Conservation (phyloP, 2,888 invertebrate species). For the Morpho helenor region DNA sequence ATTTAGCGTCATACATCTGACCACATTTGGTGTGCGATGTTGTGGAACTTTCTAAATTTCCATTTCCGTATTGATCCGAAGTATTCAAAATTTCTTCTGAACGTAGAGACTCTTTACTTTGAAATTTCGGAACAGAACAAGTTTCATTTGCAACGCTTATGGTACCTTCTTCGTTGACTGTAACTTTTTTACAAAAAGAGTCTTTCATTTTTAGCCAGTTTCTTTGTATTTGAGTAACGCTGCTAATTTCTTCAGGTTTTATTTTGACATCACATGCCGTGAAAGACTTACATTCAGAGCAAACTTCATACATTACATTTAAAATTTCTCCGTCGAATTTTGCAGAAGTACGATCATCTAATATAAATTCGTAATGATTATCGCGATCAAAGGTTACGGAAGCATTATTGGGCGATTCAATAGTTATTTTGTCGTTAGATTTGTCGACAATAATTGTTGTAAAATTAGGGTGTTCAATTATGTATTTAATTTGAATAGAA, state of each 20-base stretch:
- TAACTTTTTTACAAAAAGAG: constrained; percentile 52
- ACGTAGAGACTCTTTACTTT: constrained; percentile 29
- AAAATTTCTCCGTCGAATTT: constrained; percentile 54
- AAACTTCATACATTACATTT: constrained; percentile 51
- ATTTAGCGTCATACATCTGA: constrained; percentile 49
- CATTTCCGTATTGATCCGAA: constrained; percentile 28
- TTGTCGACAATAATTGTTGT: constrained; percentile 70
- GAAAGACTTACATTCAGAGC: constrained; percentile 46
- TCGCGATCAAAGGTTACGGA: constrained; percentile 41
- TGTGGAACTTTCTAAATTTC: constrained; percentile 39
- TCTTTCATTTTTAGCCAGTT: constrained; percentile 62
- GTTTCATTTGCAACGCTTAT: constrained; percentile 43
- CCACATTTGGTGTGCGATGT: constrained; percentile 50
- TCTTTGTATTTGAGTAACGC: constrained; percentile 37
- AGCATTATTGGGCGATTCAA: constrained; percentile 58
- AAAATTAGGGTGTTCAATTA: constrained; percentile 73
- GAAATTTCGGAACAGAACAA: constrained; percentile 32
- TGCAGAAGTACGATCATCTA: constrained; percentile 53
- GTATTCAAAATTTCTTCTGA: constrained; percentile 25
- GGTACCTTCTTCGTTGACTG: constrained; percentile 56
- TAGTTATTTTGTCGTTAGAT: constrained; percentile 43
- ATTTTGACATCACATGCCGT: constrained; percentile 54
- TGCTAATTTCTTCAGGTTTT: constrained; percentile 35
- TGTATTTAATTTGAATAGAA: constrained; percentile 51
- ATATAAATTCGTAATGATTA: constrained; percentile 49